Base-by-base conservation (phyloP, 2,113 vertebrate species). In the Rhinopithecus roxellana region DNA sequence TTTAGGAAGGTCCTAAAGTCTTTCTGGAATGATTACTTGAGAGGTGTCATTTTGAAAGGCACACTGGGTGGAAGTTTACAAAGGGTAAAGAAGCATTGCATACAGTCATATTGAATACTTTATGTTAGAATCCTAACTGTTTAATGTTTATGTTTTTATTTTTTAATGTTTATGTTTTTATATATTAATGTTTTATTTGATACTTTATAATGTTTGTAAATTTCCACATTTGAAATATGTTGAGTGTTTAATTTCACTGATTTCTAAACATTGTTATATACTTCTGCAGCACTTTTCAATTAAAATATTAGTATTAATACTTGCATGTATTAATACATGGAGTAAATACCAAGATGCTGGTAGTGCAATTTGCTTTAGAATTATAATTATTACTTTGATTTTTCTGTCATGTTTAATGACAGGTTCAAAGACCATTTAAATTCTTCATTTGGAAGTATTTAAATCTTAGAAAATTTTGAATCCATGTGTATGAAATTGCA, bases 391-490 rank as follows among this genome's bases (percentile, higher is more conserved):
- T 80, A 30, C 48, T 80, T 90, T 10, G 5, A 52, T 38, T 89
- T 43, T 77, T 79, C 85, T 84, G 52, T 48, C 50, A 84, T 90
- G 6, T 86, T 86, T 89, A 80, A 80, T 79, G 90, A 70, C 17
- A 61, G 72, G 4, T 55, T 93, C n/a, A 86, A 86, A 94, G 74
- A 67, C 25, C 78, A 77, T 89, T 83, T 69, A 70, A 75, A 59
- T 45, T 89, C 59, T 83, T 93, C 81, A 77, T 75, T 85, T 14
- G n/a, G 14, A 89, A 83, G 30, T 77, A 75, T 81, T 88, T 83
- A 84, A 93, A 48, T 78, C 57, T 89, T 50, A 43, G 59, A 93
- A 78, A 92, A 59, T 27, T 48, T 84, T 96, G 48, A 83, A 78
- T 89, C 57, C 35, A 11, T 72, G 22, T 70, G 7, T 94, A 59